Conservation (phyloP, 2,113 vertebrate genomes). For the Raphicerus campestris region DNA sequence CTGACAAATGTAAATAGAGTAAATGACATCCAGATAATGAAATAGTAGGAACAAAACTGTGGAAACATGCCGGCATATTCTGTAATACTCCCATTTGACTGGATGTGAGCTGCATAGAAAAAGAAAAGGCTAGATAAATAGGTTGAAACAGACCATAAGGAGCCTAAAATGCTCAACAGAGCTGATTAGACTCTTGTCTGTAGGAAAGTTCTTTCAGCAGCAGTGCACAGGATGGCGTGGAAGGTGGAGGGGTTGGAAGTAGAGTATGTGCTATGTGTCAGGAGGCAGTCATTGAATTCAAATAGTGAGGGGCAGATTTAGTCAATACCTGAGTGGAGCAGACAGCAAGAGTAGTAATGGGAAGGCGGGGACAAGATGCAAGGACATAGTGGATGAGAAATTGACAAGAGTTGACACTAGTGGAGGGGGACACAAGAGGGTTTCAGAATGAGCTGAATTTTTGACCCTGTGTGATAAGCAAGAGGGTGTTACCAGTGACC, state of each 20-base stretch:
- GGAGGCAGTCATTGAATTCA: conserved; percentile 24
- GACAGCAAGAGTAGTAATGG: background rate
- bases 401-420: background rate
- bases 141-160: background rate
- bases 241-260: background rate
- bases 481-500: background rate
- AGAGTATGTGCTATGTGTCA: background rate
- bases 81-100: background rate
- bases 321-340: background rate
- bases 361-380: conserved; percentile 20
- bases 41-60: background rate
- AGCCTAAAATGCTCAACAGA: background rate
- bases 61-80: background rate
- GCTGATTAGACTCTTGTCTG: background rate
- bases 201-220: background rate
- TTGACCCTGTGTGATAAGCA: background rate
- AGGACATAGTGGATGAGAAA: background rate
- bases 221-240: background rate
- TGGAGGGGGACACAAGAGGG: background rate
- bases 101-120: background rate
- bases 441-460: background rate
- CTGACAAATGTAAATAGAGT: background rate
- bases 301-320: conserved; percentile 23
- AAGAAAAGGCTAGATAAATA: background rate
- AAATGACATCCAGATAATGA: background rate